These are phyloP conservation scores for Elmis aenea DNA, from an alignment of 2,888 invertebrate species.

Conservation along the genomic window DNA sequence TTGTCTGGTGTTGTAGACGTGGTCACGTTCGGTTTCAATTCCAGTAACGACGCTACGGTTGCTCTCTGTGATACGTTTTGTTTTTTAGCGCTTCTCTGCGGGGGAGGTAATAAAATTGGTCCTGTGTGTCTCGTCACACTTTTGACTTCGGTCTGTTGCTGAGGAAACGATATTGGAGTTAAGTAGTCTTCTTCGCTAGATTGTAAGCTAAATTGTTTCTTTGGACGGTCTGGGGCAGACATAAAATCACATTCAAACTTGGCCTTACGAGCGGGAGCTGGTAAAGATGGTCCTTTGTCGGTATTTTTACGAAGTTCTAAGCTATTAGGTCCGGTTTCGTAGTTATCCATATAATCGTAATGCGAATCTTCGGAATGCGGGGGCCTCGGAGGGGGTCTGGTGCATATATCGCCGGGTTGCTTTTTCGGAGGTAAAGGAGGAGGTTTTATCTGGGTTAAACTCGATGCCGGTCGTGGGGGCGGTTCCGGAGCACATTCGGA, in stretches of 20 bases:
- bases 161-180: slow-evolving; percentile 57
- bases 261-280: slow-evolving; percentile 56
- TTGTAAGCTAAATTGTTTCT: slow-evolving; percentile 33
- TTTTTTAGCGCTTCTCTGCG: slow-evolving; percentile 39
- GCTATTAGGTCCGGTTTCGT: slow-evolving; percentile 40
- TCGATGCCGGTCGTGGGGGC: slow-evolving; percentile 64
- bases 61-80: slow-evolving; percentile 24
- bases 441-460: slow-evolving; percentile 56
- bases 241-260: slow-evolving; percentile 47
- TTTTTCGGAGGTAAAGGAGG: slow-evolving; percentile 72
- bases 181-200: slow-evolving; percentile 60
- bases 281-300: slow-evolving; percentile 55
- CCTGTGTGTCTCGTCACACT: slow-evolving; percentile 26
- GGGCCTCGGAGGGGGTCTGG: slow-evolving; percentile 62
- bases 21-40: slow-evolving; percentile 35
- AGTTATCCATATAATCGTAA: slow-evolving; percentile 53
- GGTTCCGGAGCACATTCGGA: slow-evolving; percentile 55
- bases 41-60: slow-evolving; percentile 29
- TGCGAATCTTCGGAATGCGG: slow-evolving; percentile 54
- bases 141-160: slow-evolving; percentile 27
- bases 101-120: slow-evolving; percentile 50
- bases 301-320: slow-evolving; percentile 27
- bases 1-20: slow-evolving; percentile 36
- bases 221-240: slow-evolving; percentile 45
- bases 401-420: slow-evolving; percentile 52